Evolutionary conservation across 1,140 invertebrate species (phyloP), one percentile per base, ranked within the genome.

Genomic region (Amphibalanus amphitrite): DNA sequence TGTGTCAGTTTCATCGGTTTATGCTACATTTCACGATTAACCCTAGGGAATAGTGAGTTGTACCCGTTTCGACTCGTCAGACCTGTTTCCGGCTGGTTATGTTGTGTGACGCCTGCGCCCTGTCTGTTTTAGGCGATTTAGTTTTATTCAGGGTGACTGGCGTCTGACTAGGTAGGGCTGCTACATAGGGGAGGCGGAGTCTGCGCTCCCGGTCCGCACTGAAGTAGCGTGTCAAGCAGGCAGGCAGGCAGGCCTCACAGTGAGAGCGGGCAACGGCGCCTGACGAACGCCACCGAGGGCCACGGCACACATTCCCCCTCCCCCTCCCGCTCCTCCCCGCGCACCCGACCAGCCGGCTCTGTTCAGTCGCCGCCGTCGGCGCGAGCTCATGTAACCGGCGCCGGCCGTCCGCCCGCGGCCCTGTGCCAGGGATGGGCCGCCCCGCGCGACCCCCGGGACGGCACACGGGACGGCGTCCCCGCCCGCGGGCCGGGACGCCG

Each of bases 71-170:
- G 33, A 38, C 33, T 15, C 33, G 15, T 38, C 33, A 38, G 33
- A 38, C 33, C 33, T 15, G 33, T 38, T 6, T 38, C 33, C n/a
- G n/a, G n/a, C n/a, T 38, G 33, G 15, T 38, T 38, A 38, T 23
- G 47, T 20, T 59, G 47, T 59, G 17, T 59, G 23, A 59, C 47
- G 47, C 17, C 47, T 59, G 47, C 47, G 47, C 47, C 47, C 17
- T 59, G 47, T 59, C 47, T 59, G 47, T 59, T 59, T 59, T 59
- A 59, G 47, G 47, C 47, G 47, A 59, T 59, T 59, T 59, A 59
- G 47, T 59, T 59, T 59, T 59, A 23, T 23, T 13, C 20, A 59
- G 47, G 47, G 10, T 59, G 47, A 23, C 47, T 59, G 47, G 47
- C 33, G 33, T 59, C 47, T 13, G 47, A 20, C 47, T 59, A 59